Evolutionary conservation across 2,797 vertebrate species (phyloP).

Genomic region (Vespertilio murinus): DNA sequence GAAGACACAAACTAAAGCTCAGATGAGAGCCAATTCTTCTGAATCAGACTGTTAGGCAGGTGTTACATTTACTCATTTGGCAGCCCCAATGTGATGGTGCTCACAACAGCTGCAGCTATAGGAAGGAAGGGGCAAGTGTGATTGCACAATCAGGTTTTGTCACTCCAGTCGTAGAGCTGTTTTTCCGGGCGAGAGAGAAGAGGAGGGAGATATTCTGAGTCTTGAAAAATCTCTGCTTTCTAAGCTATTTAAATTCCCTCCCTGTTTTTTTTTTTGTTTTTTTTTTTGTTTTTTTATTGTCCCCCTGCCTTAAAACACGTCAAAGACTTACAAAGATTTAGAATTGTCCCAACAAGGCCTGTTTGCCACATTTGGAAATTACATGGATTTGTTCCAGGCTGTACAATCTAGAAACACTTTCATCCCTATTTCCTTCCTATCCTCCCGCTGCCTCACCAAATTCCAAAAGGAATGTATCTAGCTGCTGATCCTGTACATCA

Average conservation of each 20-base stretch:
- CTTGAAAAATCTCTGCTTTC: not conserved
- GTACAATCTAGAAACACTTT: not conserved
- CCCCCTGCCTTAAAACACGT: not conserved
- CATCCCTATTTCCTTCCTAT: not conserved
- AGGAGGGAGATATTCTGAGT: not conserved
- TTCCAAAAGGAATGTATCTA: not conserved
- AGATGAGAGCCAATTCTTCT: not conserved
- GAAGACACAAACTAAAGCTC: not conserved
- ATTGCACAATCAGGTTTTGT: not conserved
- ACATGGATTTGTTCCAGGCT: not conserved
- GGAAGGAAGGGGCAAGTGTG: conserved; percentile 11
- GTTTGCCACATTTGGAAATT: not conserved
- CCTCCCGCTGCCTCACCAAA: not conserved
- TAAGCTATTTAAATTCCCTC: not conserved
- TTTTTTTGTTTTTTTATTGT: not conserved
- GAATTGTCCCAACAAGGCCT: not conserved
- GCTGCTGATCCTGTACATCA: not conserved
- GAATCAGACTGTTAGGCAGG: not conserved
- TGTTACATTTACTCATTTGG: conserved; percentile 21
- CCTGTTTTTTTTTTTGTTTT: not conserved
- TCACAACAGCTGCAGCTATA: not conserved
- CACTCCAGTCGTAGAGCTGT: not conserved
- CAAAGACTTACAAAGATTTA: not conserved
- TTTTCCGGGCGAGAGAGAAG: not conserved
- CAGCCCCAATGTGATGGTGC: not conserved